Evolutionary conservation across 2,888 invertebrate genomes (phyloP), one percentile per base, ranked within the genome.

Genomic region (Automeris io): DNA sequence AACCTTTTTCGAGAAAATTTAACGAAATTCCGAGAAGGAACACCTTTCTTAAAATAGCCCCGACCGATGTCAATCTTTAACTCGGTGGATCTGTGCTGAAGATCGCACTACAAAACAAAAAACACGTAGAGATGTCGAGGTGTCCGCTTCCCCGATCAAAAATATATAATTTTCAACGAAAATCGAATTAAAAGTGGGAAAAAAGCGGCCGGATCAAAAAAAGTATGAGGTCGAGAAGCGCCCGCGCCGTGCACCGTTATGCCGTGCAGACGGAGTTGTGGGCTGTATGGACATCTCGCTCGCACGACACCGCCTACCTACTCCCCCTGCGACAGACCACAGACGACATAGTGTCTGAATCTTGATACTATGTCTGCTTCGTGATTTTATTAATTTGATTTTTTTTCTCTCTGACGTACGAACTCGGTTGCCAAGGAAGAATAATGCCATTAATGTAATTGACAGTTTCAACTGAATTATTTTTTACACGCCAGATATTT

Each of bases 231-330:
- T 68, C 68, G 70, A 47, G 40, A 61, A 58, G 67, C 69, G 67
- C 62, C 34, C 47, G 76, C 76, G 75, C 73, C 57, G 37, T 43
- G 49, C 59, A 69, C 76, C 81, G 81, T 79, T 79, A 81, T 49
- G 40, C 48, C 39, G 45, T 46, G 40, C 24, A 39, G 52, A 46
- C 56, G 64, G 42, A 46, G 53, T 52, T 47, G 44, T 34, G 41
- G 34, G 41, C 44, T 35, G 5, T 61, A 45, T 43, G 16, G 38
- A 55, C 37, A 51, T 76, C 76, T 68, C 75, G 37, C 54, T 83
- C 64, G 33, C 53, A 46, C 69, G 54, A 63, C 55, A 53, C 67
- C 79, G 77, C 80, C 81, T 73, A 76, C 78, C 61, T 61, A 63
- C 72, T 69, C 67, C 73, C 71, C 73, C 70, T 61, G 57, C 55